Conservation (phyloP, 1,140 invertebrate species). For the Drosophila triauraria region DNA sequence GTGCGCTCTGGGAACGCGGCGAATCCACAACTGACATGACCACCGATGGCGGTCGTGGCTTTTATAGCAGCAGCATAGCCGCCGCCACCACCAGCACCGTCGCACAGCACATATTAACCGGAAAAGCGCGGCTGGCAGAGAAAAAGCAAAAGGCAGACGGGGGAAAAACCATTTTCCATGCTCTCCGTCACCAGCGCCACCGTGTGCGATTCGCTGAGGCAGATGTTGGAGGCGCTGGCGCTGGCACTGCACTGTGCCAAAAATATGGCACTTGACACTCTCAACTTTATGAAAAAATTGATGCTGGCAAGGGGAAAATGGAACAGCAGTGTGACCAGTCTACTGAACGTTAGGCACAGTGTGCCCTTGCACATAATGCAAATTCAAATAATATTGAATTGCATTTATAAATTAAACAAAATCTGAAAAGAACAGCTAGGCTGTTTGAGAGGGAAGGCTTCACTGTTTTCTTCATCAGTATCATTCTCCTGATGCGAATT, state of each 20-base stretch:
- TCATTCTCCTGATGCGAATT: too few relatives aligned
- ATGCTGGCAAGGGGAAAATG: too few relatives aligned
- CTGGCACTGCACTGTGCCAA: conserved; percentile 5
- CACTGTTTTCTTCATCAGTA: too few relatives aligned
- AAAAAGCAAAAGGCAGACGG: conserved; percentile 25
- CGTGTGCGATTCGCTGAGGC: not conserved
- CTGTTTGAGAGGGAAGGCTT: too few relatives aligned
- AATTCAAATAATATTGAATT: too few relatives aligned
- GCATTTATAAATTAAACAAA: too few relatives aligned
- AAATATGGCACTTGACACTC: not conserved
- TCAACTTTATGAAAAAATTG: too few relatives aligned
- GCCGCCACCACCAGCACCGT: not conserved
- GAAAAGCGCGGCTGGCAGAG: conserved; percentile 41
- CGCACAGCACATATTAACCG: conserved; percentile 36
- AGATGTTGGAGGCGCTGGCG: conserved; percentile 29
- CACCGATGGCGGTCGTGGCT: conserved; percentile 48
- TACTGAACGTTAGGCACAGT: not conserved
- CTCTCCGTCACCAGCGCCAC: not conserved
- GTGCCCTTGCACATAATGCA: not conserved
- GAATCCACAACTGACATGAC: conserved; percentile 73
- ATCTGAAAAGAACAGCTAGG: too few relatives aligned
- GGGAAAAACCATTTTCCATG: conserved; percentile 48
- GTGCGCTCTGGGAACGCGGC: conserved; percentile 38
- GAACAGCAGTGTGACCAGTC: not conserved
- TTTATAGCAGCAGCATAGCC: conserved; percentile 50